Base-by-base conservation (phyloP, 35 echinoderm and acorn worm species). In the Lytechinus pictus region DNA sequence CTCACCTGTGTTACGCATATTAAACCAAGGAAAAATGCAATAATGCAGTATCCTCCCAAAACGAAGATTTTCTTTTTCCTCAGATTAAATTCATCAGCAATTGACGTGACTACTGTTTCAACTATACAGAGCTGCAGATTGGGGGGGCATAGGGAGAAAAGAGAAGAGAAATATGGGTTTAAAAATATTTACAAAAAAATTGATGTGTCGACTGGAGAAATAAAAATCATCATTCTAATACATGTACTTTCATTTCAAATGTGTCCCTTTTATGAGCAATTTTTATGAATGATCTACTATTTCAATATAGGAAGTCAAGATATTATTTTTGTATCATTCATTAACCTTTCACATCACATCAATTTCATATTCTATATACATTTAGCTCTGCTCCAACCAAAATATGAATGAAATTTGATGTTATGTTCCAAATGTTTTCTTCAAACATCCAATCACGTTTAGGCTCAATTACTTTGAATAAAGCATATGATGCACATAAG, bases 1-100 rank as follows among this genome's bases (percentile, higher is more conserved):
- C 94, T 96, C 95, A 99, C 98, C 97, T 97, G 97, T 24, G 98
- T 97, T 1, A 99, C 98, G 95, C 96, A 96, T 33, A 97, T 94
- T 13, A 99, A 61, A 71, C 98, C 98, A 52, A 99, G 27, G 9
- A 99, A 88, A 93, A 97, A 99, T 44, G 95, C 94, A 54, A 97
- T 12, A 21, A 57, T 52, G 66, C 97, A 97, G 61, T 97, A 97
- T 19, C 5, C 95, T 91, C 87, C 94, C 27, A 97, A 57, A 54
- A 99, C 96, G 0, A 44, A 95, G 52, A 95, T 94, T 92, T 97
- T 99, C 86, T 53, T 91, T 27, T 95, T 95, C 93, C 96, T 97
- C 52, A 97, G 92, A 16, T 97, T 97, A 56, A 99, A 99, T 94
- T 99, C 95, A 94, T 99, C 98, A 27, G 96, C 95, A 27, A 99